These are phyloP conservation scores for Caloenas nicobarica DNA, from an alignment of 2,113 vertebrate species.

Conservation along the genomic window DNA sequence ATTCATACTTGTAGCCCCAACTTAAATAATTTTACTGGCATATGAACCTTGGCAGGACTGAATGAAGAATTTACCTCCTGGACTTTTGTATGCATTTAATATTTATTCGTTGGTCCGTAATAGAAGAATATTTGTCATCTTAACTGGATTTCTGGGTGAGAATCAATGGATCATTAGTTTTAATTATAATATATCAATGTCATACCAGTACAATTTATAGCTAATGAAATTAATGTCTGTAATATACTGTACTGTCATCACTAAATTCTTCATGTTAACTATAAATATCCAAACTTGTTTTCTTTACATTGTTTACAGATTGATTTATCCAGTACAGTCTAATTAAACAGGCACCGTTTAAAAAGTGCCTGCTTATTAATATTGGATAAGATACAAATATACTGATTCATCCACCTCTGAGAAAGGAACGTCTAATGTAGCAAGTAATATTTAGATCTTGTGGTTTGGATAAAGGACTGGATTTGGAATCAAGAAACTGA, in stretches of 20 bases:
- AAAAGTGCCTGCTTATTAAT: not conserved
- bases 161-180: constrained; percentile 57
- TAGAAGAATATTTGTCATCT: constrained; percentile 34
- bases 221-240: not conserved
- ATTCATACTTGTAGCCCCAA: not conserved
- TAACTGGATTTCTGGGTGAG: constrained; percentile 54
- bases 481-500: not conserved
- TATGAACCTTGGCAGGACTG: not conserved
- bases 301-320: not conserved
- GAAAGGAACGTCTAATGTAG: not conserved
- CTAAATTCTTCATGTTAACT: constrained; percentile 18
- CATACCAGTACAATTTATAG: not conserved
- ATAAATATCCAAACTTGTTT: not conserved
- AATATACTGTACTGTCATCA: constrained; percentile 21
- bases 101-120: not conserved
- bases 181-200: constrained; percentile 49
- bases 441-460: not conserved
- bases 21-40: not conserved
- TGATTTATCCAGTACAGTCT: not conserved
- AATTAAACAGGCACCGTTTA: not conserved
- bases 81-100: not conserved
- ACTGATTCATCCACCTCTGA: not conserved
- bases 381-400: not conserved
- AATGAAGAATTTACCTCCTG: not conserved
- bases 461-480: not conserved